phyloP scores from a whole-genome alignment of 1,140 invertebrate species.

The Lepidurus couesii region DNA sequence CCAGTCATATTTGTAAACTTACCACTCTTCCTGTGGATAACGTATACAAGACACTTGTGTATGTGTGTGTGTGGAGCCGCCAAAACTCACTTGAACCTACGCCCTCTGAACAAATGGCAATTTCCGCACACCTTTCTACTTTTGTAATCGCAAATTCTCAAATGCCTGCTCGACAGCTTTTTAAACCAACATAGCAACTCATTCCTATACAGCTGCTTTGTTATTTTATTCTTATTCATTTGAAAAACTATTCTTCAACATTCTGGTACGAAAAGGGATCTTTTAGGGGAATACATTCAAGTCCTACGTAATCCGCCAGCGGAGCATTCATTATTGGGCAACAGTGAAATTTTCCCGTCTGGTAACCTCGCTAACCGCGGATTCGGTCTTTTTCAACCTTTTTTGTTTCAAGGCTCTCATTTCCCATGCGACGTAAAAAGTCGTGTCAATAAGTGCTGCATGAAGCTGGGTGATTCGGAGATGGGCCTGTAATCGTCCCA shows the following conservation, averaged over 20 bases:
- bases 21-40: conserved; percentile 15
- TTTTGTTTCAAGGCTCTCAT: background rate
- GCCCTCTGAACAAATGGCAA: conserved; percentile 15
- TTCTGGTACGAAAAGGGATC: too few species aligned
- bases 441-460: background rate
- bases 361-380: too few species aligned
- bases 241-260: background rate
- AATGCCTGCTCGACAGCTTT: background rate
- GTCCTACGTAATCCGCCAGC: too few species aligned
- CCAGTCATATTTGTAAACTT: conserved; percentile 19
- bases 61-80: background rate
- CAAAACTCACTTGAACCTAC: conserved; percentile 14
- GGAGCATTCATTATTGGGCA: too few species aligned
- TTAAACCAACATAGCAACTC: background rate
- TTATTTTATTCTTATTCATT: background rate
- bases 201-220: background rate
- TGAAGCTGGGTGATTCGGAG: conserved; percentile 9
- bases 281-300: too few species aligned
- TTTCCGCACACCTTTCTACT: conserved; percentile 1
- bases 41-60: conserved; percentile 8
- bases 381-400: background rate
- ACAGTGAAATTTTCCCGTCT: too few species aligned
- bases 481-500: conserved; percentile 17
- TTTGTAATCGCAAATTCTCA: background rate
- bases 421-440: background rate